phyloP scores from a whole-genome alignment of 2,888 invertebrate genomes.

The Nycteola revayana region DNA sequence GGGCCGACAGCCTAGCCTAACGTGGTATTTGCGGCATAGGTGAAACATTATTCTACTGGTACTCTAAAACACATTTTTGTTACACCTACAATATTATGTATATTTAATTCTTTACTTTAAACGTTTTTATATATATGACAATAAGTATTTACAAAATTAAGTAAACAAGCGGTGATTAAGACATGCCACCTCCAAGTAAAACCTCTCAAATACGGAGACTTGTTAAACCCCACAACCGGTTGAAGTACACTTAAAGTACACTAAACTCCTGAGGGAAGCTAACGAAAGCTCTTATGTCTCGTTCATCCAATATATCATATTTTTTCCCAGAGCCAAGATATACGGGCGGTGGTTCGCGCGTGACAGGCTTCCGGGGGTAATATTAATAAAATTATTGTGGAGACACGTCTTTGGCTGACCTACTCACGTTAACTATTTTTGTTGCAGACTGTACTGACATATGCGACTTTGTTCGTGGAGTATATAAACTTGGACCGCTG shows the following conservation, averaged over 20 bases:
- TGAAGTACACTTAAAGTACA: slow-evolving; percentile 65
- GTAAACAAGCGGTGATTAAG: too few species aligned
- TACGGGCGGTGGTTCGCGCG: slow-evolving; percentile 74
- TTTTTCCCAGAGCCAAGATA: slow-evolving; percentile 73
- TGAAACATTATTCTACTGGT: too few species aligned
- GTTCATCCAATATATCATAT: slow-evolving; percentile 80
- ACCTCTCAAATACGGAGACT: slow-evolving; percentile 35
- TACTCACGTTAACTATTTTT: slow-evolving; percentile 40
- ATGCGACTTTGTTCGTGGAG: slow-evolving; percentile 9
- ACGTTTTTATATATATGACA: too few species aligned
- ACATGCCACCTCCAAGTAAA: slow-evolving; percentile 32
- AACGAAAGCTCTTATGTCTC: slow-evolving; percentile 70
- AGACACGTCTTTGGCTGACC: slow-evolving; percentile 69
- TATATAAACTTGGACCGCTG: too few species aligned
- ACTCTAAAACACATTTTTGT: too few species aligned
- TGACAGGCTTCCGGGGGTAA: slow-evolving; percentile 77
- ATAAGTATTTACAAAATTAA: too few species aligned
- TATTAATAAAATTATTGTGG: slow-evolving; percentile 82
- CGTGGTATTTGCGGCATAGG: too few species aligned
- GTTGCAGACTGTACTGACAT: slow-evolving; percentile 1
- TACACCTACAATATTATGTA: too few species aligned
- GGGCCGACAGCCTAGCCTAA: too few species aligned
- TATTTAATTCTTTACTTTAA: too few species aligned
- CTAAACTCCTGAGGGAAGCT: slow-evolving; percentile 64
- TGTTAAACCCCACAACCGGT: slow-evolving; percentile 39